These are phyloP conservation scores for Harpalus rubripes DNA, from an alignment of 2,888 invertebrate genomes.

Conservation along the genomic window DNA sequence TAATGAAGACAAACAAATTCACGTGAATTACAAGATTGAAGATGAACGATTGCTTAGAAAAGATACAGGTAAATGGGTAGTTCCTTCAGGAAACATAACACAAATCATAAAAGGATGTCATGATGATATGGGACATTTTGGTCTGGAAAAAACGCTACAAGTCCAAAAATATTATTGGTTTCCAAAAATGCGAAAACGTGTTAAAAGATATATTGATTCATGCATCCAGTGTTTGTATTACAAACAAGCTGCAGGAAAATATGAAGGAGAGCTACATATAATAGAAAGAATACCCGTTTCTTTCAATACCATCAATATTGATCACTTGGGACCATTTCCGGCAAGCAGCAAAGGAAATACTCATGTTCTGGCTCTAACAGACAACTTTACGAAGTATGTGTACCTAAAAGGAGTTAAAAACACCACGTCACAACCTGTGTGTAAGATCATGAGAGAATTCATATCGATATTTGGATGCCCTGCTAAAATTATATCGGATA, in stretches of 20 bases:
- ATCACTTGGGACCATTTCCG: too few relatives aligned
- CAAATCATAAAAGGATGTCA: too few relatives aligned
- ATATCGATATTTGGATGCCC: constrained; percentile 68
- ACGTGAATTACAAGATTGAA: constrained; percentile 35
- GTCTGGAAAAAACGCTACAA: too few relatives aligned
- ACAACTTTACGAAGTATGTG: too few relatives aligned
- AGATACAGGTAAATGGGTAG: constrained; percentile 69
- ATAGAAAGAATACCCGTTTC: constrained; percentile 67
- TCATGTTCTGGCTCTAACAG: too few relatives aligned
- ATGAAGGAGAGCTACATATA: constrained; percentile 63
- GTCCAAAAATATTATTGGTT: too few relatives aligned
- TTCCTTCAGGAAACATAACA: constrained; percentile 71
- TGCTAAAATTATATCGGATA: constrained; percentile 68
- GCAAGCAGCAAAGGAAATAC: too few relatives aligned
- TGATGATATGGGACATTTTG: too few relatives aligned
- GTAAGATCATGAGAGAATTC: too few relatives aligned
- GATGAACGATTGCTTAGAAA: constrained; percentile 67
- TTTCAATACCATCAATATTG: constrained; percentile 70
- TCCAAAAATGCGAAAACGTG: constrained; percentile 69
- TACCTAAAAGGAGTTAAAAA: constrained; percentile 46
- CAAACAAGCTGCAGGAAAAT: neutral
- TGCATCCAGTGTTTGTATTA: too few relatives aligned
- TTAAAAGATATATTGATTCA: neutral
- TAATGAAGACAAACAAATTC: neutral
- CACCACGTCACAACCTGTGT: neutral